Evolutionary conservation across 2,113 vertebrate genomes (phyloP).

Genomic region (Bambusicola thoracicus): DNA sequence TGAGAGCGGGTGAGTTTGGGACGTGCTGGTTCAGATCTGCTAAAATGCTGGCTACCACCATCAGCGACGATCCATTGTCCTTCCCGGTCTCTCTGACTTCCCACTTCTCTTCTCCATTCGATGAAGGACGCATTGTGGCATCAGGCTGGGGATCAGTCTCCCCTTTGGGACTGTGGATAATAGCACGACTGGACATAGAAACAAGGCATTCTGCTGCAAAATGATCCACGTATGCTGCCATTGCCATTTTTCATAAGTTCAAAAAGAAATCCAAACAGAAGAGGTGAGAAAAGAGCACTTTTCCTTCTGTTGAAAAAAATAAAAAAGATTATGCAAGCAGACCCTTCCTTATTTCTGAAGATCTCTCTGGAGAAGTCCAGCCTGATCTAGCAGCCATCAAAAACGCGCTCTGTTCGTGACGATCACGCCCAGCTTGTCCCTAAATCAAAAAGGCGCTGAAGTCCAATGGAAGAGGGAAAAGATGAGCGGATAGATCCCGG

Average conservation of each 20-base stretch:
- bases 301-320: not conserved
- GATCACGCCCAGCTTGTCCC: constrained; percentile 66
- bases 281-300: not conserved
- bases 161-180: constrained; percentile 85
- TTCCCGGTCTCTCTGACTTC: constrained; percentile 79
- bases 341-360: constrained; percentile 22
- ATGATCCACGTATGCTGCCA: constrained; percentile 87
- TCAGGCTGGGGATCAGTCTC: constrained; percentile 81
- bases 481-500: not conserved
- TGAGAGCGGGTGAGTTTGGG: constrained; percentile 76
- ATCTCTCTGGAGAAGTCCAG: constrained; percentile 32
- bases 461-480: not conserved
- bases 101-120: constrained; percentile 80
- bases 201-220: constrained; percentile 99
- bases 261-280: constrained; percentile 38
- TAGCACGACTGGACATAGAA: constrained; percentile 92
- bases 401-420: constrained; percentile 50
- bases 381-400: constrained; percentile 60
- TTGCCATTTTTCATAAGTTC: constrained; percentile 80
- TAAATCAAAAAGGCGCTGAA: constrained; percentile 35
- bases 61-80: constrained; percentile 89
- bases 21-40: constrained; percentile 96
- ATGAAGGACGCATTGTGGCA: constrained; percentile 70
- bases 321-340: not conserved
- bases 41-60: constrained; percentile 94